Evolutionary conservation across 2,113 vertebrate genomes (phyloP).

Genomic region (Coptodon rendalli): DNA sequence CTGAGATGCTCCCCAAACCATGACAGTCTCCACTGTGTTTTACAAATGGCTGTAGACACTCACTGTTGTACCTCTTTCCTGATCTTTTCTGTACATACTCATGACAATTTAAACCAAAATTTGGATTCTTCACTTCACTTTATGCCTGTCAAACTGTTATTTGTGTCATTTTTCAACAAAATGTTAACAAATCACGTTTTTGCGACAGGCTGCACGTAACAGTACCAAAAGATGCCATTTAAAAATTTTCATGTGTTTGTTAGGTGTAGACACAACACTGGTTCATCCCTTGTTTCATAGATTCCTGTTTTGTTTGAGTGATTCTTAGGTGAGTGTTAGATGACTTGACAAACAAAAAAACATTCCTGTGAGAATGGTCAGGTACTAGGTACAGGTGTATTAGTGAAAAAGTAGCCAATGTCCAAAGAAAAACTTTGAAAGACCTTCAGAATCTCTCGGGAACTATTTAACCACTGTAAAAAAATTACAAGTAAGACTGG

Average conservation of each 20-base stretch:
- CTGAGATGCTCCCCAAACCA: background rate
- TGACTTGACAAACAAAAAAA: background rate
- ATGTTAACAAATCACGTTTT: background rate
- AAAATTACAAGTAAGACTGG: background rate
- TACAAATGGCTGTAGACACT: background rate
- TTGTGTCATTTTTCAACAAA: background rate
- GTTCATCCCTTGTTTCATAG: background rate
- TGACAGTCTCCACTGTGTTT: background rate
- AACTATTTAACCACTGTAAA: background rate
- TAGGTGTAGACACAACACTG: background rate
- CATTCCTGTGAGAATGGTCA: background rate
- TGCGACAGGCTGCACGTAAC: background rate
- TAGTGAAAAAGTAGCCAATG: background rate
- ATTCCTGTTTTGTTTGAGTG: background rate
- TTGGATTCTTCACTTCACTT: background rate
- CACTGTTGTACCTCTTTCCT: background rate
- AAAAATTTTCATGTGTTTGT: background rate
- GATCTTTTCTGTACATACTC: background rate
- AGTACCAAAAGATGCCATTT: background rate
- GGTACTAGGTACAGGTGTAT: background rate
- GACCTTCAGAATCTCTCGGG: background rate
- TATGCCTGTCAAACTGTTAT: background rate
- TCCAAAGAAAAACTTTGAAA: background rate
- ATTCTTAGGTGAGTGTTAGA: background rate
- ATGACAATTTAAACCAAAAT: background rate